phyloP scores from a whole-genome alignment of 2,797 vertebrate genomes.

The Trematomus bernacchii region DNA sequence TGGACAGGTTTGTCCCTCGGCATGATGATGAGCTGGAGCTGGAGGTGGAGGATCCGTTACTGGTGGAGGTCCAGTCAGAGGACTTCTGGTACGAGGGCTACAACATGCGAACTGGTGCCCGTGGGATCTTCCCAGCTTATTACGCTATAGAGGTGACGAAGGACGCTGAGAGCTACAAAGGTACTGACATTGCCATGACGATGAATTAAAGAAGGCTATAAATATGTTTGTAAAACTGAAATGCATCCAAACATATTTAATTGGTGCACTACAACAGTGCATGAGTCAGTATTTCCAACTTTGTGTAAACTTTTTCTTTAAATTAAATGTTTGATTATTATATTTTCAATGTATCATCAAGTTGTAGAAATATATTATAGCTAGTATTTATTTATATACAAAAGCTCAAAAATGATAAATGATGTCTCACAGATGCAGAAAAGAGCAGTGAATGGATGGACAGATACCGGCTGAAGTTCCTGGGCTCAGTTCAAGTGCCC shows the following conservation, averaged over 20 bases:
- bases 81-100: constrained; percentile 98
- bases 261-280: background rate
- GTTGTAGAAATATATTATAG: too few species aligned
- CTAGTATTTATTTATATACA: too few species aligned
- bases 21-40: constrained; percentile 96
- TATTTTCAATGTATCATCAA: too few species aligned
- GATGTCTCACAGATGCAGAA: constrained; percentile 67
- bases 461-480: constrained; percentile 93
- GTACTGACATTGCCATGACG: constrained; percentile 69
- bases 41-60: constrained; percentile 95
- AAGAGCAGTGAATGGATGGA: constrained; percentile 94
- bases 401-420: too few species aligned
- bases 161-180: constrained; percentile 89
- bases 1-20: constrained; percentile 93
- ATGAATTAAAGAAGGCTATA: background rate
- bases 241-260: background rate
- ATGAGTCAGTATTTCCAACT: too few species aligned
- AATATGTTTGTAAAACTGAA: background rate
- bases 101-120: constrained; percentile 95
- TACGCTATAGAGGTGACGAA: constrained; percentile 94
- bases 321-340: too few species aligned
- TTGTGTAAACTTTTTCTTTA: too few species aligned
- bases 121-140: constrained; percentile 95
- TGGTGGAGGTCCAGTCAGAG: constrained; percentile 95
- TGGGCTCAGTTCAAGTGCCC: constrained; percentile 96